These are phyloP conservation scores for Idaea straminata DNA, from an alignment of 2,888 invertebrate species.

Conservation along the genomic window DNA sequence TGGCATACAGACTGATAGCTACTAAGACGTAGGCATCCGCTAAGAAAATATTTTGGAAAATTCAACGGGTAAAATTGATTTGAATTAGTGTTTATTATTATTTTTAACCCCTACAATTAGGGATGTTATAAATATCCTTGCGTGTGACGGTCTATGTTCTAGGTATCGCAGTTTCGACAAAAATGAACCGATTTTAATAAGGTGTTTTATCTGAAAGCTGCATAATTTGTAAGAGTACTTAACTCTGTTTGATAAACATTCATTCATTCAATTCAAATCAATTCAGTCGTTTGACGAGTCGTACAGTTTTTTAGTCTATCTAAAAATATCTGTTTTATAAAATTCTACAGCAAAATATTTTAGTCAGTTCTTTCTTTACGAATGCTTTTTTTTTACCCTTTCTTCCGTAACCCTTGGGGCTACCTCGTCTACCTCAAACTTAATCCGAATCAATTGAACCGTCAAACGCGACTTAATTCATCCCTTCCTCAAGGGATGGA, in stretches of 20 bases:
- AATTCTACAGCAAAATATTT: not conserved
- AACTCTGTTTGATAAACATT: too few species aligned
- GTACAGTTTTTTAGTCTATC: too few species aligned
- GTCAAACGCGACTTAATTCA: conserved; percentile 1
- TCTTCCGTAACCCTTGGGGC: not conserved
- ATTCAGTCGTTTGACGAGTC: too few species aligned
- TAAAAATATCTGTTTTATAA: too few species aligned
- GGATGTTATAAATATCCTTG: not conserved
- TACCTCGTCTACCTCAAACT: not conserved
- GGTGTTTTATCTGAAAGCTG: too few species aligned
- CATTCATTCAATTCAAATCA: too few species aligned
- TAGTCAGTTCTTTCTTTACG: not conserved
- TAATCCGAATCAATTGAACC: not conserved
- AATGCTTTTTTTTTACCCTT: not conserved
- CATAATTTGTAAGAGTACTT: too few species aligned
- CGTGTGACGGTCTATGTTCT: not conserved
- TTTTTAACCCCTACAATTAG: not conserved
- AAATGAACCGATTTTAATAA: not conserved
- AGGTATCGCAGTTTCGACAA: not conserved
- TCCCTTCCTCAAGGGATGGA: conserved; percentile 1
- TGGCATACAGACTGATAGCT: too few species aligned
- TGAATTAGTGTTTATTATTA: too few species aligned
- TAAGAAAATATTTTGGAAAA: too few species aligned
- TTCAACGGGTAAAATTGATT: too few species aligned
- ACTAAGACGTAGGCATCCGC: too few species aligned